Conservation (phyloP, 2,113 vertebrate species). For the Scolopax mira region DNA sequence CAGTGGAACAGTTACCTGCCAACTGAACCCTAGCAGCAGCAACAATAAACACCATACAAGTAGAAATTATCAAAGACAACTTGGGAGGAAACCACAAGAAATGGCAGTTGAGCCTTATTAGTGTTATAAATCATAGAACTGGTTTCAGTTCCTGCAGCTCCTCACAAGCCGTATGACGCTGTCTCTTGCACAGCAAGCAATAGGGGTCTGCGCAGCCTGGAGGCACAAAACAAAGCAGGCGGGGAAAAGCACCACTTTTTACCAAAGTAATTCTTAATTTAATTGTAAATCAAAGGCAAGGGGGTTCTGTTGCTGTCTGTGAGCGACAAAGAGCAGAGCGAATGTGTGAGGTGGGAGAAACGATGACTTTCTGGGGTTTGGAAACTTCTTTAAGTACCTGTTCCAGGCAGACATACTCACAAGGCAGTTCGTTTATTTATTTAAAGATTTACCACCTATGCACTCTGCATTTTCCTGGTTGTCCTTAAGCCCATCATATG, state of each 20-base stretch:
- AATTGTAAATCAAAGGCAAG: conserved; percentile 53
- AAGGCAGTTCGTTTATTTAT: background rate
- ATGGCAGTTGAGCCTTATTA: conserved; percentile 73
- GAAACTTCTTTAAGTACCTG: background rate
- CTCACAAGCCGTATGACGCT: conserved; percentile 22
- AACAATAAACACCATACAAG: conserved; percentile 9
- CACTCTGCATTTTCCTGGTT: background rate
- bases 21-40: conserved; percentile 30
- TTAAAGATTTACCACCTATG: background rate
- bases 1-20: conserved; percentile 28
- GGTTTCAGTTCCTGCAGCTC: conserved; percentile 59
- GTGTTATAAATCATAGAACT: conserved; percentile 72
- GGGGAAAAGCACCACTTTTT: background rate
- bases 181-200: conserved; percentile 47
- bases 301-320: background rate
- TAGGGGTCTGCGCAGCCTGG: conserved; percentile 52
- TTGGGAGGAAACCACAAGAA: conserved; percentile 72
- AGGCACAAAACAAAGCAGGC: conserved; percentile 42
- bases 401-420: background rate
- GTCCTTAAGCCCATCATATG: background rate
- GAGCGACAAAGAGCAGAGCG: background rate
- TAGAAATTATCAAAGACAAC: conserved; percentile 55
- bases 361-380: background rate
- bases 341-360: background rate
- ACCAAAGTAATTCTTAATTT: conserved; percentile 66